Evolutionary conservation across 2,113 vertebrate species (phyloP).

Genomic region (Salvelinus namaycush): DNA sequence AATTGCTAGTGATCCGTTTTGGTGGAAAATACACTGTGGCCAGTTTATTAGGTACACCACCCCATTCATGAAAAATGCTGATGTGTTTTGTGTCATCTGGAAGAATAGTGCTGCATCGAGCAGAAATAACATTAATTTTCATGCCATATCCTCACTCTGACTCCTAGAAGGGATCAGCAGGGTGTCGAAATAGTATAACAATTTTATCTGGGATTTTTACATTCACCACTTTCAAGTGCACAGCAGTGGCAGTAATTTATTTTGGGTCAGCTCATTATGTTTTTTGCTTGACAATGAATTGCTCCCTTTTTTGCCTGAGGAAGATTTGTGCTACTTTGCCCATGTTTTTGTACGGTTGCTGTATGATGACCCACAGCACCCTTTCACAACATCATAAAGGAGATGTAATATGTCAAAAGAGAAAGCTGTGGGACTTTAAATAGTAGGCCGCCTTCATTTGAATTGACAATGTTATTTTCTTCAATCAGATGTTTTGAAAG

Average conservation of each 20-base stretch:
- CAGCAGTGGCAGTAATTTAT: background rate
- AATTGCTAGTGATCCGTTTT: background rate
- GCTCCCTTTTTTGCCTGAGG: background rate
- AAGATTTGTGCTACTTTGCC: background rate
- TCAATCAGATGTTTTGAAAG: background rate
- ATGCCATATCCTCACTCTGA: background rate
- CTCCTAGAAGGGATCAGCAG: background rate
- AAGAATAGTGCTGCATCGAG: constrained; percentile 22
- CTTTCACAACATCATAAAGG: background rate
- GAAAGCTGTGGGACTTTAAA: background rate
- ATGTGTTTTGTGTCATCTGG: constrained; percentile 22
- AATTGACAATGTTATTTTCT: background rate
- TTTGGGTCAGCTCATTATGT: constrained; percentile 1
- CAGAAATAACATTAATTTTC: background rate
- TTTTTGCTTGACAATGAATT: constrained; percentile 3
- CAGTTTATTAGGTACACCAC: too few relatives aligned
- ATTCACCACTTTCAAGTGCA: background rate
- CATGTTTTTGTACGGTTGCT: background rate
- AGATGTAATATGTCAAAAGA: background rate
- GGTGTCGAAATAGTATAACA: background rate
- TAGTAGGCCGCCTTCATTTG: too few relatives aligned
- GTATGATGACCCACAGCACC: background rate
- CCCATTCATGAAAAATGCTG: background rate
- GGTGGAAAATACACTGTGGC: background rate
- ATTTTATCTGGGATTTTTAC: background rate